A percentile compares a stretch with the other conserved stretches of the same genome.
These are phyloP conservation scores for Thomomys bottae DNA, from an alignment of 2,113 vertebrate genomes.

Conservation along the genomic window DNA sequence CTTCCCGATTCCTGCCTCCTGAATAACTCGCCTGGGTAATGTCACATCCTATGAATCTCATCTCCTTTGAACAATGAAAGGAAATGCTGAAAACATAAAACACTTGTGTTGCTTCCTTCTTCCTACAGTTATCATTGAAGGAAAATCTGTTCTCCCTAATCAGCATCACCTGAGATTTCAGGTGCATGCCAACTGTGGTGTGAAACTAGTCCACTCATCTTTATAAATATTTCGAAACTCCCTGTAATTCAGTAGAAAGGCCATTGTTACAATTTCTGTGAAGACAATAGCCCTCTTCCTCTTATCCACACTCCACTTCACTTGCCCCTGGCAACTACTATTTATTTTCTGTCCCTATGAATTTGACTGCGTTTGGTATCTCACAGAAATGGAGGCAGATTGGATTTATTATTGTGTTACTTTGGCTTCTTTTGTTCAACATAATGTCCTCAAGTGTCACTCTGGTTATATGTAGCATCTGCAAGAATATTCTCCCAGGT, in stretches of 20 bases:
- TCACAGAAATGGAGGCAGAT: background rate
- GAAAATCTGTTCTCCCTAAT: constrained; percentile 34
- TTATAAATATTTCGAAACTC: constrained; percentile 52
- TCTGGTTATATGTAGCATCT: background rate
- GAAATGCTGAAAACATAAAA: background rate
- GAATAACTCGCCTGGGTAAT: background rate
- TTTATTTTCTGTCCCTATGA: background rate
- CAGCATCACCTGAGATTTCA: background rate
- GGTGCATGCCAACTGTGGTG: background rate
- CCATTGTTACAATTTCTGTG: background rate
- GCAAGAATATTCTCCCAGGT: background rate
- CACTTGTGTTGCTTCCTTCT: background rate
- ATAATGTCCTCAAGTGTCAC: background rate
- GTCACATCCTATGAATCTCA: constrained; percentile 2
- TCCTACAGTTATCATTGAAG: background rate
- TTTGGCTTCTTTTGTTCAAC: background rate
- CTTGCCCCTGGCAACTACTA: background rate
- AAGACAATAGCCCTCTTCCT: background rate
- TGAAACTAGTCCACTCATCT: constrained; percentile 35
- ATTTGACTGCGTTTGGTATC: background rate
- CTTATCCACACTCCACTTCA: background rate
- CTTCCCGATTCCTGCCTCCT: no score
- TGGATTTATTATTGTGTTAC: background rate
- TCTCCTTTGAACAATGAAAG: background rate
- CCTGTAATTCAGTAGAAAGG: background rate